Evolutionary conservation across 2,113 vertebrate genomes (phyloP).

Genomic region (Festucalex cinctus): DNA sequence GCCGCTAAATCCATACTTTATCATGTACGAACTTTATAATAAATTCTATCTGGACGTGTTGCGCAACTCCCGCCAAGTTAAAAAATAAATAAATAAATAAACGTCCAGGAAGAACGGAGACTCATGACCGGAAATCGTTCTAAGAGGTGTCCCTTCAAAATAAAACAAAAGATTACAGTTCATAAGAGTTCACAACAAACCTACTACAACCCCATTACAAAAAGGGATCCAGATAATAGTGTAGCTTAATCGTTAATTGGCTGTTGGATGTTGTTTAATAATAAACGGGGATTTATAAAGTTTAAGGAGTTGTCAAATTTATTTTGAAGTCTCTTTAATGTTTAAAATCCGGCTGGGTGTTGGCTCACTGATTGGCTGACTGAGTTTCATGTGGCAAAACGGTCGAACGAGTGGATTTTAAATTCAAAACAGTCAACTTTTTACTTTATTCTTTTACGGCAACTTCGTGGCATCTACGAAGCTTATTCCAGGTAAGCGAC

Average conservation of each 20-base stretch:
- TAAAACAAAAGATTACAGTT: background rate
- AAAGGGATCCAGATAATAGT: background rate
- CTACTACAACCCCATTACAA: background rate
- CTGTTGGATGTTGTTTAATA: background rate
- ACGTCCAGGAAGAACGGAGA: background rate
- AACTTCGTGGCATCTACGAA: background rate
- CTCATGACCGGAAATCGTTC: background rate
- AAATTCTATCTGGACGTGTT: background rate
- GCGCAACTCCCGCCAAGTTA: background rate
- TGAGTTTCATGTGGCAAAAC: background rate
- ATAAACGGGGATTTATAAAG: background rate
- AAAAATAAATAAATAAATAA: too few relatives aligned
- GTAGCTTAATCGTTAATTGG: fast-evolving
- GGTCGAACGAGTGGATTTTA: conserved; percentile 3
- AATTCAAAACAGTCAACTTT: background rate
- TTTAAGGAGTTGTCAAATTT: background rate
- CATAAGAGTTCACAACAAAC: background rate
- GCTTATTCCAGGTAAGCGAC: background rate
- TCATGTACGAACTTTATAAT: background rate
- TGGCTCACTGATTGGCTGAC: conserved; percentile 3
- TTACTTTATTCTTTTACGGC: background rate
- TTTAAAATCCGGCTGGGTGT: background rate
- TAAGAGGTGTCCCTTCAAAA: background rate
- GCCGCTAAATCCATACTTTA: background rate
- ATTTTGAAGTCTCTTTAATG: background rate